Evolutionary conservation across 2,113 vertebrate species (phyloP), one percentile per base, ranked within the genome.

Genomic region (Rhinolophus sinicus): DNA sequence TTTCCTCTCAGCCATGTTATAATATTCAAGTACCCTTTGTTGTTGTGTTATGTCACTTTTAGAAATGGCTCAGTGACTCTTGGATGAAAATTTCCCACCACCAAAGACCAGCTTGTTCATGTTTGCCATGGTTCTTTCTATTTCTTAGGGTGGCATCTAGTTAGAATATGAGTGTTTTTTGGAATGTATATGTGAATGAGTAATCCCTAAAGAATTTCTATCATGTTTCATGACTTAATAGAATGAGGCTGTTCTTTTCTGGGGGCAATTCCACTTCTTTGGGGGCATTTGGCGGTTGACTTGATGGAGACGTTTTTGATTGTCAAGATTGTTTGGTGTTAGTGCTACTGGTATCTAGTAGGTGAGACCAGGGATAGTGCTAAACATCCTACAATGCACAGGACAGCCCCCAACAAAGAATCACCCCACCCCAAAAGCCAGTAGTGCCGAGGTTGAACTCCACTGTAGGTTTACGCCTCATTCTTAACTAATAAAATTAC

Each of bases 401-500:
- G 15, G 58, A n/a, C 6, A 88, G 38, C 21, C 9, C 33, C 6
- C 16, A 44, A 22, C 40, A 72, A 47, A 70, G 52, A 88, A 72
- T 75, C 78, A 18, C 8, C 52, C 11, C 13, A 73, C 30, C 15
- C 30, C 10, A 21, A 38, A 18, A 50, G 54, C 77, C 35, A 47
- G 1, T 72, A 88, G 60, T 91, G 73, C 44, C 58, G 44, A 56
- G 5, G 33, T 62, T 93, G 47, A 47, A 26, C 14, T 3, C 12
- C 72, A 33, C 12, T 52, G 8, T 92, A 16, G 47, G 24, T 76
- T 33, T 88, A 38, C 56, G 16, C 47, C 88, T 90, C 24, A 28
- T 95, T 93, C 18, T 72, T 93, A 94, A 96, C 88, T 97, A 96
- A 91, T 21, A 0, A 95, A 96, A 92, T 62, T 94, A 8, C 67